phyloP scores from a whole-genome alignment of 2,888 invertebrate genomes.

The Ditula angustiorana region DNA sequence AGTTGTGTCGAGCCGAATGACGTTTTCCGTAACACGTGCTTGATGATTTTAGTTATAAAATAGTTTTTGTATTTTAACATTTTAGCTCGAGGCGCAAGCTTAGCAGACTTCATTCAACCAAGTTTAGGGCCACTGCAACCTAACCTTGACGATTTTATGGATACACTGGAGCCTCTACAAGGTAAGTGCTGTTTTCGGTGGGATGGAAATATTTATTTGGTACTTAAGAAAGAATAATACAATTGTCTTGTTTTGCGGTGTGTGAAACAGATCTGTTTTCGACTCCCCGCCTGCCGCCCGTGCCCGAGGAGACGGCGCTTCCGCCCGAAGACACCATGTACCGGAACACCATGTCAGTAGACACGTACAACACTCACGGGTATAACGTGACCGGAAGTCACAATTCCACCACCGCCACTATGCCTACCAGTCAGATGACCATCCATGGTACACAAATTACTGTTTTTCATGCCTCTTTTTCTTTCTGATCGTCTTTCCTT shows the following conservation, averaged over 20 bases:
- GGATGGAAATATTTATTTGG: not conserved
- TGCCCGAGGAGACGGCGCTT: conserved; percentile 85
- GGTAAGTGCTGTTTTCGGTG: conserved; percentile 77
- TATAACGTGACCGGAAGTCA: conserved; percentile 61
- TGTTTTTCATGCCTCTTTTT: no score
- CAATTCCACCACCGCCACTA: conserved; percentile 60
- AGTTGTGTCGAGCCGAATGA: no score
- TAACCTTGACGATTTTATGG: conserved; percentile 98
- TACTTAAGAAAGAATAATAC: not conserved
- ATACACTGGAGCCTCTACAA: conserved; percentile 93
- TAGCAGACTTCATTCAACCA: conserved; percentile 99
- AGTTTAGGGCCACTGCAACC: conserved; percentile 98
- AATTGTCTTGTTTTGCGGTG: not conserved
- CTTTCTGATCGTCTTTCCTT: no score
- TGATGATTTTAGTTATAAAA: not conserved
- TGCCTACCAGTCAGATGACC: conserved; percentile 79
- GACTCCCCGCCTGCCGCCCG: conserved; percentile 83
- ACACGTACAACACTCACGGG: conserved; percentile 66
- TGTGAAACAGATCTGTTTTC: conserved; percentile 66
- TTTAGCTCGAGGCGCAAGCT: conserved; percentile 92
- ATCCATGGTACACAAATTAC: conserved; percentile 65
- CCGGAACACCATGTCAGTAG: conserved; percentile 74
- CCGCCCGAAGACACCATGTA: conserved; percentile 82
- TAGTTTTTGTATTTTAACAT: conserved; percentile 31
- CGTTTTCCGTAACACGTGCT: no score